Evolutionary conservation across 2,888 invertebrate genomes (phyloP).

Genomic region (Limnephilus lunatus): DNA sequence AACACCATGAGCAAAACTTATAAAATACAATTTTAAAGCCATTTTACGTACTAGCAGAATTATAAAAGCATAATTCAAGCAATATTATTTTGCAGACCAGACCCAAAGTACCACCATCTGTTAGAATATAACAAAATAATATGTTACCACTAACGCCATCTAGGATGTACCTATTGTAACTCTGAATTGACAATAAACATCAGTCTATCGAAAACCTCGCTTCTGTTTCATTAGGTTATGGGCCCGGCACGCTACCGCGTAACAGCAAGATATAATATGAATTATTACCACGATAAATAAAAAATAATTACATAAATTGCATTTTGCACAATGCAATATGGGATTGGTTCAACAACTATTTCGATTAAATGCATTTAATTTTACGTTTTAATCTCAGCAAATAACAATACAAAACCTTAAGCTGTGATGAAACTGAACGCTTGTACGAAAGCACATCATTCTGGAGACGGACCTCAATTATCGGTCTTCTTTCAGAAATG

Average conservation of each 20-base stretch:
- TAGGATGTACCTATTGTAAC: too few species aligned
- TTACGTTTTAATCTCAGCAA: background rate
- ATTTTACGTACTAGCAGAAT: constrained; percentile 23
- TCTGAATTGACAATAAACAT: too few species aligned
- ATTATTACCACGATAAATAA: background rate
- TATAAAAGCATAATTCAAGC: background rate
- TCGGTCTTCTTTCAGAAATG: background rate
- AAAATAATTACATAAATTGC: background rate
- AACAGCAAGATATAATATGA: too few species aligned
- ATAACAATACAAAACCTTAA: background rate
- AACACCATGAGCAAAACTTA: constrained; percentile 40
- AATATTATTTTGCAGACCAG: background rate
- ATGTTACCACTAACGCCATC: background rate
- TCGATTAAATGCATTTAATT: background rate
- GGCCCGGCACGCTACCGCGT: too few species aligned
- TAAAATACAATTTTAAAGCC: constrained; percentile 43
- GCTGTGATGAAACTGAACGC: background rate
- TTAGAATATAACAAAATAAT: background rate
- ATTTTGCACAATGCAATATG: background rate
- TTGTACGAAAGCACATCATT: background rate
- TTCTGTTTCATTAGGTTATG: too few species aligned
- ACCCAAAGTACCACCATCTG: background rate
- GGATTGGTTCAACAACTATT: background rate
- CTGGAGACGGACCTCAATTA: background rate
- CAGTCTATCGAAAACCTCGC: too few species aligned